Evolutionary conservation across 2,797 vertebrate genomes (phyloP), one percentile per base, ranked within the genome.

Genomic region (Sebastes nivosus): DNA sequence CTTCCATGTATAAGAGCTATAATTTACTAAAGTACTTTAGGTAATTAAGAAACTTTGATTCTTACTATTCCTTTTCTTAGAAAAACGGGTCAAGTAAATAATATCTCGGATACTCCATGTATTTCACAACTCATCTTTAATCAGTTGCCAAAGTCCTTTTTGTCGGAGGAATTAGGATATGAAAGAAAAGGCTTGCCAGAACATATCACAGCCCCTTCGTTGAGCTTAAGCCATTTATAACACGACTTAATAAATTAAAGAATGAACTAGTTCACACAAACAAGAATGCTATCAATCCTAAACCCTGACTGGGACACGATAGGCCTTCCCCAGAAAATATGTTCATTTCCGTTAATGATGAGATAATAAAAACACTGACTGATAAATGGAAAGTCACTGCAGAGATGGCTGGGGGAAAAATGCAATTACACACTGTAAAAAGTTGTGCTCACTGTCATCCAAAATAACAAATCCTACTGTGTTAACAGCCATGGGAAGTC

Each of bases 401-500:
- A 38, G 58, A 68, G 30, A 32, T 24, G 10, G 27, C 32, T 36
- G 22, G 52, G 4, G 22, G 24, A 2, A 42, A 42, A 64, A 52
- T 22, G 8, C 63, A 75, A 16, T 10, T 67, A 50, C 5, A 50
- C 38, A 46, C 61, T 75, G 52, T 58, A 30, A 74, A 75, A 74
- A 14, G 32, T 24, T 2, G 24, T 22, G 25, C 8, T 67, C 22
- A 34, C 11, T 61, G 34, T 58, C 30, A 58, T 55, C 32, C 6
- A 32, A 55, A 75, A 52, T 71, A 75, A 78, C 38, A 80, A 68
- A 52, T 30, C n/a, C 6, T 16, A 14, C 30, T 86, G 13, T 88
- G 30, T 92, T 79, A 72, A 42, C 95, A 99, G 98, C 96, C 97
- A 32, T 94, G 92, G 71, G 96, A 97, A 57, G 95, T 99, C 84